Percentiles rank a stretch among this genome's conserved stretches.
phyloP scores from a whole-genome alignment of 2,113 vertebrate species.

The Mus musculus region DNA sequence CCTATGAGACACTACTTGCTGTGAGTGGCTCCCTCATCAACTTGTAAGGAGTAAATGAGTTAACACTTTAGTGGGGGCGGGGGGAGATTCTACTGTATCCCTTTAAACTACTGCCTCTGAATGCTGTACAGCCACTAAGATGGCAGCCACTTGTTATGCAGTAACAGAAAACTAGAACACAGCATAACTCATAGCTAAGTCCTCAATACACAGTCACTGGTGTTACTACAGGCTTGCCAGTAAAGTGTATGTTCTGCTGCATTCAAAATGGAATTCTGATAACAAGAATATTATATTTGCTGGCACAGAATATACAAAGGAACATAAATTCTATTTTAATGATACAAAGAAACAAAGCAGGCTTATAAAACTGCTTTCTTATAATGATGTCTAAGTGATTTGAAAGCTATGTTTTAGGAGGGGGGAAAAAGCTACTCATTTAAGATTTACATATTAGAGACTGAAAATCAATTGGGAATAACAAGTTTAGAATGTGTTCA shows the following conservation, averaged over 20 bases:
- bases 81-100: not conserved
- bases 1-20: not conserved
- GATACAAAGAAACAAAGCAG: slow-evolving; percentile 9
- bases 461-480: slow-evolving; percentile 37
- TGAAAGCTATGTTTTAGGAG: slow-evolving; percentile 16
- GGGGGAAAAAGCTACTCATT: not conserved
- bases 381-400: not conserved
- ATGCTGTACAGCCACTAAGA: not conserved
- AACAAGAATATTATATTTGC: not conserved
- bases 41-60: not conserved
- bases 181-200: not conserved
- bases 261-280: slow-evolving; percentile 19
- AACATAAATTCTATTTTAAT: not conserved
- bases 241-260: not conserved
- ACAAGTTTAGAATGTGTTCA: not conserved
- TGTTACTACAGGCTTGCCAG: not conserved
- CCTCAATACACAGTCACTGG: not conserved
- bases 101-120: not conserved
- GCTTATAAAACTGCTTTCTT: not conserved
- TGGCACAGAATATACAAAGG: not conserved
- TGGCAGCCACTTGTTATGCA: not conserved
- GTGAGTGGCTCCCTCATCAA: not conserved
- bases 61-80: not conserved
- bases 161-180: not conserved
- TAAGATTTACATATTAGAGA: not conserved